Base-by-base conservation (phyloP, 2,888 invertebrate genomes). In the Eudasyphora cyanicolor region DNA sequence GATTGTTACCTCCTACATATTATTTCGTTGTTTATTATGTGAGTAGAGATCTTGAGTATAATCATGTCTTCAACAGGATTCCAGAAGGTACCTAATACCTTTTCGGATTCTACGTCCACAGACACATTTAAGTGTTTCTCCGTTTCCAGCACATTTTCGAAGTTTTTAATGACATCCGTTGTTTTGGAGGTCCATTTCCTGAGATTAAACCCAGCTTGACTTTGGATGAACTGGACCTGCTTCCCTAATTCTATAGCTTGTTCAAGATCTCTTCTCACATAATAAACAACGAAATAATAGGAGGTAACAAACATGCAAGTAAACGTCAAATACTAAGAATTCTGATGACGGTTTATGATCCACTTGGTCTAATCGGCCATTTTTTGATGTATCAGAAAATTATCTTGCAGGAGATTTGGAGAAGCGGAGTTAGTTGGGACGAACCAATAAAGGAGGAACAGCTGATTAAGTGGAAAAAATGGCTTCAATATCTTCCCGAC, bases 101-200 rank as follows among this genome's bases (percentile, higher is more conserved):
- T 79, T 70, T 82, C 81, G 0, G 60, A n/a, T 27, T 45, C 17
- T 27, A 54, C 49, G 45, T 84, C 75, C 42, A 57, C 21, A 2
- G 45, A 21, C 17, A 79, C 14, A 19, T 67, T 67, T 32, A 67
- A 38, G 27, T 19, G n/a, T 21, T 77, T 79, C 27, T 69, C 49
- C 14, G 60, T 38, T 14, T 21, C 8, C 14, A 49, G 19, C n/a
- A 27, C 19, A 4, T 14, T 79, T 42, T 54, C 51, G 6, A 80
- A 12, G 2, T 42, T 54, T n/a, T n/a, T n/a, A n/a, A n/a, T n/a
- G n/a, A 86, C 79, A 2, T 77, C 60, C 0, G 2, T 8, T 32
- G 84, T 85, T 32, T 88, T 89, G 0, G 87, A 87, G 14, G 86
- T 76, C 87, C 87, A 89, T 73, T 86, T 85, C 69, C 83, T 73